These are phyloP conservation scores for Onychostruthus taczanowskii DNA, from an alignment of 2,113 vertebrate genomes.

Conservation along the genomic window DNA sequence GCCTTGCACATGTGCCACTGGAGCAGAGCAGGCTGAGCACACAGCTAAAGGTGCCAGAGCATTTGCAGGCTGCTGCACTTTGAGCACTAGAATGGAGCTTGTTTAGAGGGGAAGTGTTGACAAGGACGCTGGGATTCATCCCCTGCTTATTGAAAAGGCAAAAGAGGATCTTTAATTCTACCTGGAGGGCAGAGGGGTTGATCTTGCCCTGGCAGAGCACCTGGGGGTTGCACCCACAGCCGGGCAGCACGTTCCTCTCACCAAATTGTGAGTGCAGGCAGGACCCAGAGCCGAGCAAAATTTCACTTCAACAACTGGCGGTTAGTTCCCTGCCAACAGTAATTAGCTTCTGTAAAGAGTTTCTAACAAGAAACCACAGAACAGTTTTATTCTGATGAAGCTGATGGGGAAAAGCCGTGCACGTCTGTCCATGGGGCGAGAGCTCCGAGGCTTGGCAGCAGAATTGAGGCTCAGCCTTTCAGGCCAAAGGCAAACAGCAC, in stretches of 20 bases:
- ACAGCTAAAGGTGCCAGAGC: neutral
- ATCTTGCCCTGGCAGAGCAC: neutral
- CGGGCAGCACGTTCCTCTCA: neutral
- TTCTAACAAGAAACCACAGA: slow-evolving; percentile 58
- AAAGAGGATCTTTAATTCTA: neutral
- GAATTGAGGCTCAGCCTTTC: neutral
- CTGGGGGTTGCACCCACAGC: neutral
- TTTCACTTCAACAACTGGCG: slow-evolving; percentile 24
- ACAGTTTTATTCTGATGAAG: slow-evolving; percentile 46
- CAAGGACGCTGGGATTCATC: neutral
- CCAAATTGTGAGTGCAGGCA: neutral
- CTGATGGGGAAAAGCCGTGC: neutral
- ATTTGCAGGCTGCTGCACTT: neutral
- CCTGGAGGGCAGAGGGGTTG: neutral
- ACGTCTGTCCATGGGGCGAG: slow-evolving; percentile 1
- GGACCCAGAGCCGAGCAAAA: slow-evolving; percentile 10
- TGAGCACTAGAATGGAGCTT: neutral
- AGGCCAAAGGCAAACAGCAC: slow-evolving; percentile 4
- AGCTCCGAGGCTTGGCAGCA: slow-evolving; percentile 47
- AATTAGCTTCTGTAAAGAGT: slow-evolving; percentile 61
- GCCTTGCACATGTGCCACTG: neutral
- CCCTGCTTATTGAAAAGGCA: neutral
- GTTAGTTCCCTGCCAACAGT: slow-evolving; percentile 38
- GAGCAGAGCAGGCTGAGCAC: neutral
- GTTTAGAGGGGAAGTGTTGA: neutral